Percentiles rank a stretch among this genome's conserved stretches.
Conservation (phyloP, 1,140 invertebrate species). For the Zaprionus taronus region DNA sequence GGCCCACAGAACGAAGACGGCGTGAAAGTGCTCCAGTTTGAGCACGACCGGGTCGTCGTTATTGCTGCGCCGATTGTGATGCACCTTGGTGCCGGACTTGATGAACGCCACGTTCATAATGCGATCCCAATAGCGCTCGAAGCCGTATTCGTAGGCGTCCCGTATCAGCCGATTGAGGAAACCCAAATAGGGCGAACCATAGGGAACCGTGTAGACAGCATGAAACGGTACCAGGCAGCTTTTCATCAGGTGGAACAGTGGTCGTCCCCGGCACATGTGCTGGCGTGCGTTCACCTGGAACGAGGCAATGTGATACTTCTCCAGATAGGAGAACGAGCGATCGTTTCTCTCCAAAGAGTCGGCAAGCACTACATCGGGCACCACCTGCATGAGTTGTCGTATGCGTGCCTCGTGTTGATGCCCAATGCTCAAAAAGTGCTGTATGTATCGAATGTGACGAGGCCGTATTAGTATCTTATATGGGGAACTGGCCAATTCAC, state of each 20-base stretch:
- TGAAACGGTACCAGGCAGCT: slow-evolving; percentile 79
- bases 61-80: slow-evolving; percentile 39
- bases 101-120: slow-evolving; percentile 75
- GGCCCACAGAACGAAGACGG: slow-evolving; percentile 69
- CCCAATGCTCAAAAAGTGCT: slow-evolving; percentile 52
- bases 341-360: slow-evolving; percentile 52
- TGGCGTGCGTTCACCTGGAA: slow-evolving; percentile 64
- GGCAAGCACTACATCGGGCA: slow-evolving; percentile 47
- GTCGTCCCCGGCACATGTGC: slow-evolving; percentile 59
- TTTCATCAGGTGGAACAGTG: slow-evolving; percentile 73
- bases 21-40: slow-evolving; percentile 70
- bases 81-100: slow-evolving; percentile 57
- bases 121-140: slow-evolving; percentile 69
- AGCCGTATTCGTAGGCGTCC: slow-evolving; percentile 69
- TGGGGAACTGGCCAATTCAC: slow-evolving; percentile 49
- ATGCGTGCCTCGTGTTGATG: slow-evolving; percentile 54
- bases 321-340: slow-evolving; percentile 66
- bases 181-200: slow-evolving; percentile 79
- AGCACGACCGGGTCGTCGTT: slow-evolving; percentile 67
- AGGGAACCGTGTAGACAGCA: slow-evolving; percentile 77
- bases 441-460: slow-evolving; percentile 61
- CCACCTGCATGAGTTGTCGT: slow-evolving; percentile 43
- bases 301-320: slow-evolving; percentile 70
- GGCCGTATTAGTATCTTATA: slow-evolving; percentile 56
- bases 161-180: slow-evolving; percentile 67